Percentiles rank a stretch among this genome's conserved stretches.
Evolutionary conservation across 2,113 vertebrate species (phyloP).

Genomic region (Camelus dromedarius): DNA sequence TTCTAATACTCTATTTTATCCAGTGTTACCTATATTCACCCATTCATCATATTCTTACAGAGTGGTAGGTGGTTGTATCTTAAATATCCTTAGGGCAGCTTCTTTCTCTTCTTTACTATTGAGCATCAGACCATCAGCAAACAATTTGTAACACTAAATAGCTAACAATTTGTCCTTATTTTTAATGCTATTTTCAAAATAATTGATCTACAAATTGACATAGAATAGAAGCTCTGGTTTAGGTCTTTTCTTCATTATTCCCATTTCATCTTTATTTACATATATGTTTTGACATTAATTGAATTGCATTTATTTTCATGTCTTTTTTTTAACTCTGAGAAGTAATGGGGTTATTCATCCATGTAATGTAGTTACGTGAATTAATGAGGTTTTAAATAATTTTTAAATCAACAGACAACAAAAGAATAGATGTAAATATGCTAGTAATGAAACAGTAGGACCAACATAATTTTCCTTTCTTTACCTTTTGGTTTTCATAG

Average conservation of each 20-base stretch:
- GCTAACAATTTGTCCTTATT: neutral
- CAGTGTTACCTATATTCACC: neutral
- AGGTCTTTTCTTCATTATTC: neutral
- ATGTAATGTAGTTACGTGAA: neutral
- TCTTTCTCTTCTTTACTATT: neutral
- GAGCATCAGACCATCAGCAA: neutral
- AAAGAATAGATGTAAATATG: neutral
- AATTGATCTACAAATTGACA: neutral
- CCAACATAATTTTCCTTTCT: neutral
- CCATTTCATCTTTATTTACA: neutral
- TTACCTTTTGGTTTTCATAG: neutral
- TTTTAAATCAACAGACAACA: neutral
- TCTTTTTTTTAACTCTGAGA: neutral
- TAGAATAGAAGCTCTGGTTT: neutral
- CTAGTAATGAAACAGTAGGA: neutral
- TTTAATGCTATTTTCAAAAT: neutral
- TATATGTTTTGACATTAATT: neutral
- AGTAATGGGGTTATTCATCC: neutral
- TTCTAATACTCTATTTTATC: neutral
- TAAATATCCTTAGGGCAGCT: neutral
- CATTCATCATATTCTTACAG: neutral
- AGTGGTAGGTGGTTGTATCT: neutral
- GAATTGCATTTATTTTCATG: neutral
- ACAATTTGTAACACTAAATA: neutral
- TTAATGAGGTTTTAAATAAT: neutral